phyloP scores from a whole-genome alignment of 2,888 invertebrate genomes.

The Noctua comes region DNA sequence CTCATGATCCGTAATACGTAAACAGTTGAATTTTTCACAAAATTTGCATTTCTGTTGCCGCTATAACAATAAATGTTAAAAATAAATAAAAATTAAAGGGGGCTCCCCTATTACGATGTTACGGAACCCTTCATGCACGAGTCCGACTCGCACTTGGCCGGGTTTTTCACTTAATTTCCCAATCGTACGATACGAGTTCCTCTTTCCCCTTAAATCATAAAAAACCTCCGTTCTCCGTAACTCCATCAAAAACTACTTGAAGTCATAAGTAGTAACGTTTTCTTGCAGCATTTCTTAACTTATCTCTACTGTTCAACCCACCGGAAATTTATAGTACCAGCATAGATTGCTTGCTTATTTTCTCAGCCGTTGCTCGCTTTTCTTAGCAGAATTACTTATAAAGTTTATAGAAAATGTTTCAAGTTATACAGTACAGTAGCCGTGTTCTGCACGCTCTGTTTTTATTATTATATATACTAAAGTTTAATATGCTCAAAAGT shows the following conservation, averaged over 20 bases:
- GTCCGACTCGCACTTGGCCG: no score
- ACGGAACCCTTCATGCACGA: no score
- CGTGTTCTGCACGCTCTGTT: conserved; percentile 40
- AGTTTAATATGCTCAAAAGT: conserved; percentile 41
- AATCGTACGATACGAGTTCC: background rate
- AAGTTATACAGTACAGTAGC: conserved; percentile 38
- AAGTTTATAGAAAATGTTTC: conserved; percentile 52
- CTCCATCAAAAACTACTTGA: conserved; percentile 27
- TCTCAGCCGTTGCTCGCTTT: conserved; percentile 43
- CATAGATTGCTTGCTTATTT: conserved; percentile 62
- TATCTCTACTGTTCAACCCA: conserved; percentile 27
- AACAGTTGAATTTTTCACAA: no score
- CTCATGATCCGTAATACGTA: no score
- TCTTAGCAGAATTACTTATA: conserved; percentile 61
- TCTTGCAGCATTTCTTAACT: conserved; percentile 57
- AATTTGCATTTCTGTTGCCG: no score
- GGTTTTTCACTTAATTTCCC: background rate
- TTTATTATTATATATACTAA: conserved; percentile 36
- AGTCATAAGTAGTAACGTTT: conserved; percentile 34
- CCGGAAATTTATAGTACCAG: conserved; percentile 51
- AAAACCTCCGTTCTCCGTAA: background rate
- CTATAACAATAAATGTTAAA: no score
- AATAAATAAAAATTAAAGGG: no score
- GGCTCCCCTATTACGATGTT: no score
- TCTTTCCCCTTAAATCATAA: background rate